These are phyloP conservation scores for Podarcis lilfordi DNA, from an alignment of 2,797 vertebrate species.

Conservation along the genomic window DNA sequence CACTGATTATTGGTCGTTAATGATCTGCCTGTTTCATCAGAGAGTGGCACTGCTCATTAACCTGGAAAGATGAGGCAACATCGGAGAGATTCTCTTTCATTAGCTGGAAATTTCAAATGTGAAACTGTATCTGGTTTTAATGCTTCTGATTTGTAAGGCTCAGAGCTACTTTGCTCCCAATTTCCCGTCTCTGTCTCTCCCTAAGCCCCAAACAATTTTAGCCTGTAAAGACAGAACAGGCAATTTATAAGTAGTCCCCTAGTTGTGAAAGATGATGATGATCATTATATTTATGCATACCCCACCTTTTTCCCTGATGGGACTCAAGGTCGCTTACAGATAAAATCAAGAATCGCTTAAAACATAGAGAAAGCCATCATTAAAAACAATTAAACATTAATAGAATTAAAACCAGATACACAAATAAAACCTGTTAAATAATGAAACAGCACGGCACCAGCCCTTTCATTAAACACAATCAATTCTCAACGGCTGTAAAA, in stretches of 20 bases:
- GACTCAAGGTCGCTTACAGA: too few relatives aligned
- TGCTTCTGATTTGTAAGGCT: constrained; percentile 47
- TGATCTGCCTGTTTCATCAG: constrained; percentile 57
- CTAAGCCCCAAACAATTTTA: constrained; percentile 26
- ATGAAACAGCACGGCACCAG: too few relatives aligned
- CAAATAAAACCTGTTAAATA: too few relatives aligned
- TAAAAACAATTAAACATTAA: too few relatives aligned
- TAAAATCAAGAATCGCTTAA: too few relatives aligned
- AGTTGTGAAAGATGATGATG: constrained; percentile 16
- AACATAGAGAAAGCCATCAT: too few relatives aligned
- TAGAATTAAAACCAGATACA: too few relatives aligned
- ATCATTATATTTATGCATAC: too few relatives aligned
- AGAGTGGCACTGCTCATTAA: constrained; percentile 65
- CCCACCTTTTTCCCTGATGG: too few relatives aligned
- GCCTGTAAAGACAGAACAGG: constrained; percentile 15
- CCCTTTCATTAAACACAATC: too few relatives aligned
- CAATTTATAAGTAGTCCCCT: constrained; percentile 29
- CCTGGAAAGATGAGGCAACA: constrained; percentile 59
- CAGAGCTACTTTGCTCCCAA: constrained; percentile 39
- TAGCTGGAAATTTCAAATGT: constrained; percentile 62
- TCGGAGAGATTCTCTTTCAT: constrained; percentile 63
- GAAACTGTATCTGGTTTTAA: constrained; percentile 67
- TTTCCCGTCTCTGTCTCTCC: constrained; percentile 45
- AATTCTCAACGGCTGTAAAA: too few relatives aligned
- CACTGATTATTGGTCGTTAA: constrained; percentile 72